These are phyloP conservation scores for Neodon shergylaensis DNA, from an alignment of 2,113 vertebrate genomes.

Conservation along the genomic window DNA sequence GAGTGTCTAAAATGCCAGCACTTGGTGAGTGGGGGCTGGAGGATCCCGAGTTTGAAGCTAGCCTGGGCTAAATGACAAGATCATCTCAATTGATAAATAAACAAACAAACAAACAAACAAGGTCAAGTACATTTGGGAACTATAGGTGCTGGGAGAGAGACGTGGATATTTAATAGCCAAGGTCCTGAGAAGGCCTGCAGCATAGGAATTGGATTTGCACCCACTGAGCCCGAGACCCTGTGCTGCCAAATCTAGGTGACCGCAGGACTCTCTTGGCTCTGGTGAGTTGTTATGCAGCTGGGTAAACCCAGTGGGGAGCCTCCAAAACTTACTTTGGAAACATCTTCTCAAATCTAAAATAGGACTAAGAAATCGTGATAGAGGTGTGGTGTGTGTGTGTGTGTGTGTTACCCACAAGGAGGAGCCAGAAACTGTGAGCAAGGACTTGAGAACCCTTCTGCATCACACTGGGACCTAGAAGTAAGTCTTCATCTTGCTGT, in stretches of 20 bases:
- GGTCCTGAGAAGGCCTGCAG: background rate
- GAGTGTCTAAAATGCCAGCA: background rate
- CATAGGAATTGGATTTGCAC: background rate
- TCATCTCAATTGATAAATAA: background rate
- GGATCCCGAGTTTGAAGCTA: background rate
- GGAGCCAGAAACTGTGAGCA: background rate
- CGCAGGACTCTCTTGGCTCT: background rate
- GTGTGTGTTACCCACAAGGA: background rate
- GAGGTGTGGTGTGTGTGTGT: background rate
- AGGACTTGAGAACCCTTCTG: background rate
- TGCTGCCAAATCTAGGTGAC: background rate
- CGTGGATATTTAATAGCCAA: background rate
- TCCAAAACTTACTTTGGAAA: constrained; percentile 16
- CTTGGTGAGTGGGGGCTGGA: too few relatives aligned
- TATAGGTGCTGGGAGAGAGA: background rate
- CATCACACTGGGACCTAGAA: accelerated
- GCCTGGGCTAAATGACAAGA: background rate
- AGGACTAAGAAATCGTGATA: background rate
- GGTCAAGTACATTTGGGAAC: background rate
- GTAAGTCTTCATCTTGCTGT: background rate
- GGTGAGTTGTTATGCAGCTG: background rate
- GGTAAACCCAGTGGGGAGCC: background rate
- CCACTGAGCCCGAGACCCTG: background rate
- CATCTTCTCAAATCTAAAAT: background rate
- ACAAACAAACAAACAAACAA: background rate